A percentile compares a stretch with the other conserved stretches of the same genome.
Conservation (phyloP, 1,140 invertebrate genomes). For the Pachypeltis micranthus region DNA sequence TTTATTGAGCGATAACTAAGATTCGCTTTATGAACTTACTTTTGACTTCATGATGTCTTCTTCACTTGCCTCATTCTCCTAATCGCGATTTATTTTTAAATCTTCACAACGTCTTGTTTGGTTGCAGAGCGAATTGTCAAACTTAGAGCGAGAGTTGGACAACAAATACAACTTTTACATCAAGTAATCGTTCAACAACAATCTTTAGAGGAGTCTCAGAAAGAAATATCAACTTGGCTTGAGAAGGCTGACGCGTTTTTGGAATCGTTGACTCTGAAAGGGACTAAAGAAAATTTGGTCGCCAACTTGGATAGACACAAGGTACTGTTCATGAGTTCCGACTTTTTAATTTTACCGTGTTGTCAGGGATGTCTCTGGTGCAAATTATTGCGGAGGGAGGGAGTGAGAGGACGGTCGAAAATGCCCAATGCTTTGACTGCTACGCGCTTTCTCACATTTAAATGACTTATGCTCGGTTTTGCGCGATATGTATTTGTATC, state of each 20-base stretch:
- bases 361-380: too few species aligned
- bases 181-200: conserved; percentile 81
- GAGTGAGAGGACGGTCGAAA: too few species aligned
- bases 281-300: conserved; percentile 60
- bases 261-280: conserved; percentile 44
- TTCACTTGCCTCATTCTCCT: conserved; percentile 6
- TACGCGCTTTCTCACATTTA: too few species aligned
- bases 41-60: not conserved
- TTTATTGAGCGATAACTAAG: not conserved
- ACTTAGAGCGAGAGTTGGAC: conserved; percentile 65
- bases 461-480: too few species aligned
- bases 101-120: too few species aligned
- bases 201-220: conserved; percentile 73
- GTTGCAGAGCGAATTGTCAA: conserved; percentile 61
- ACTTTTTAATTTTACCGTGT: not conserved
- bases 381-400: too few species aligned
- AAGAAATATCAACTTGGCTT: conserved; percentile 74
- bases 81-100: too few species aligned
- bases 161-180: conserved; percentile 64
- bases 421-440: too few species aligned
- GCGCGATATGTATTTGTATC: too few species aligned
- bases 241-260: conserved; percentile 67
- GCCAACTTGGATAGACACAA: conserved; percentile 70
- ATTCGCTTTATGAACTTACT: not conserved
- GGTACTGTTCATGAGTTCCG: conserved; percentile 29